Evolutionary conservation across 1,140 invertebrate species (phyloP), one percentile per base, ranked within the genome.

Genomic region (Stegodyphus dumicola): DNA sequence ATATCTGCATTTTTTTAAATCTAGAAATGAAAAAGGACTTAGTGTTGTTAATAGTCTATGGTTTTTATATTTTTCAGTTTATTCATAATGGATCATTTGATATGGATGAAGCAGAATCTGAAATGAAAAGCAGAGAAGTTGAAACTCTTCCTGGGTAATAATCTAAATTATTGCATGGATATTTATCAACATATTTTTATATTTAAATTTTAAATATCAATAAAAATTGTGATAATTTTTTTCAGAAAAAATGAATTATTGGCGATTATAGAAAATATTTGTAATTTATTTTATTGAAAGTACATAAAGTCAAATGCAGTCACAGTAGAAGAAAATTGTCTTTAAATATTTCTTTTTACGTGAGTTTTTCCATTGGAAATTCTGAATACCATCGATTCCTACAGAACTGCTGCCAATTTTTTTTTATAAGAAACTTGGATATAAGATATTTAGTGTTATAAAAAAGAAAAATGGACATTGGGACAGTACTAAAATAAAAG

Each of bases 11-110:
- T 33, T 33, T 33, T 33, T 1, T 1, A 33, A 33, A 1, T 64
- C 4, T 64, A 64, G 2, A 64, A 64, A 10, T 64, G 60, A n/a
- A 64, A 64, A n/a, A 64, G 0, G 2, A 52, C 7, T 52, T 73
- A 1, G 6, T 52, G 49, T 52, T 15, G n/a, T 15, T 73, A 73
- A 73, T 11, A 52, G n/a, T 51, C 13, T 52, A 18, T 18, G 6
- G 64, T 65, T 78, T 69, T 60, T 60, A 15, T 60, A 60, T 9
- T 48, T 70, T 81, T 6, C 10, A 85, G 81, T 85, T 85, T 69
- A 85, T 85, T 13, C n/a, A 85, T n/a, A 85, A 85, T 85, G 81
- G 81, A 6, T 85, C 81, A 10, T 85, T 85, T 70, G 66, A 85
- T 60, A 85, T 85, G 81, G 53, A 77, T 7, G 15, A 66, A 52